Evolutionary conservation across 2,888 invertebrate species (phyloP).

Genomic region (Eugnorisma glareosa): DNA sequence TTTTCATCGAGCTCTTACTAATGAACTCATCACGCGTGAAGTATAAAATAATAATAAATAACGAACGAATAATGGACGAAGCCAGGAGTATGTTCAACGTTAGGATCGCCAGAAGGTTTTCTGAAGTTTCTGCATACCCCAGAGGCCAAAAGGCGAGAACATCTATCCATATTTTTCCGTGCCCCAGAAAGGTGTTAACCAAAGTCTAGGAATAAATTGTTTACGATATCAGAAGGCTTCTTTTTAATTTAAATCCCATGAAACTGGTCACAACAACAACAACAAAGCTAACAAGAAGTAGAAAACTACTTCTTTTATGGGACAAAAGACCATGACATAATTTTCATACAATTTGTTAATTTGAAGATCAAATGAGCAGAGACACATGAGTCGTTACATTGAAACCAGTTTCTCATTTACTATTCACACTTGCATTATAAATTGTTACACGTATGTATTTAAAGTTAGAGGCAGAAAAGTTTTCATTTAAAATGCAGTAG

Average conservation of each 20-base stretch:
- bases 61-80: background rate
- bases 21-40: background rate
- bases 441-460: slow-evolving; percentile 15
- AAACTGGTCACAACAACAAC: too few species aligned
- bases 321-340: too few species aligned
- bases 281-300: too few species aligned
- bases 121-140: background rate
- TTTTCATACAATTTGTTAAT: background rate
- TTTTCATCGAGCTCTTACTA: background rate
- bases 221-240: background rate
- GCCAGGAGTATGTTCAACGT: background rate
- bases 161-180: background rate
- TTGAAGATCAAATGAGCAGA: background rate
- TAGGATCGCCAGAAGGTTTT: background rate
- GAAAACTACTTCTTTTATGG: background rate
- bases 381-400: background rate
- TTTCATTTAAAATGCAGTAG: slow-evolving; percentile 66
- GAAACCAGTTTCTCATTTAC: slow-evolving; percentile 1
- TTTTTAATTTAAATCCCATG: background rate
- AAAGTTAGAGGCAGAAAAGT: slow-evolving; percentile 41
- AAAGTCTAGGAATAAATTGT: background rate
- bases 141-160: background rate
- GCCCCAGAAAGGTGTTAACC: background rate
- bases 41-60: background rate
- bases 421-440: slow-evolving; percentile 23